Evolutionary conservation across 2,888 invertebrate species (phyloP).

Genomic region (Callyntrura sp.): DNA sequence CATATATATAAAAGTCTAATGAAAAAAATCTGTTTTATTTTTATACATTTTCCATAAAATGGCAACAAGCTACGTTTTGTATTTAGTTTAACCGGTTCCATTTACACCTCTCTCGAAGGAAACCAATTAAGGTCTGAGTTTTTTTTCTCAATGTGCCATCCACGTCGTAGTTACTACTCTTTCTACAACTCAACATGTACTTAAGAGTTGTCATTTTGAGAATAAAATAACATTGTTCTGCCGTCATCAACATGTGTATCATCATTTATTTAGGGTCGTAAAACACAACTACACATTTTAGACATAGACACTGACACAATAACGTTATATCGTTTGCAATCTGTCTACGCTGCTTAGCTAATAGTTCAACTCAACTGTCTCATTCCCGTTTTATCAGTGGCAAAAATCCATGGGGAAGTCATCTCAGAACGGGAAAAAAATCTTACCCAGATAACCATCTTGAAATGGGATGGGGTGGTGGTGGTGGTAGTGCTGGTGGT

Average conservation of each 20-base stretch:
- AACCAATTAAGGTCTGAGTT: slow-evolving; percentile 57
- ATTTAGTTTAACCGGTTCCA: slow-evolving; percentile 64
- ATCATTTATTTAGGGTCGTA: slow-evolving; percentile 21
- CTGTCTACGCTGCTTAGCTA: slow-evolving; percentile 20
- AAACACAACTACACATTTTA: neutral
- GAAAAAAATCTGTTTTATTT: neutral
- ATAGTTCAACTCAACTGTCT: neutral
- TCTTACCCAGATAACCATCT: slow-evolving; percentile 22
- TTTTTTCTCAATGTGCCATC: neutral
- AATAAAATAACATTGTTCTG: slow-evolving; percentile 11
- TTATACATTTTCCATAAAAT: slow-evolving; percentile 13
- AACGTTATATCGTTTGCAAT: slow-evolving; percentile 29
- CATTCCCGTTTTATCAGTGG: slow-evolving; percentile 7
- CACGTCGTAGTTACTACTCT: neutral
- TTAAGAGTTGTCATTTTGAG: slow-evolving; percentile 53
- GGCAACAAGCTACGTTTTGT: neutral
- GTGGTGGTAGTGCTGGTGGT: slow-evolving; percentile 13
- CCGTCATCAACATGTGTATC: slow-evolving; percentile 36
- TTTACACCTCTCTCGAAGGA: slow-evolving; percentile 53
- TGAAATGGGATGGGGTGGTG: neutral
- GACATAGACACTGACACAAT: neutral
- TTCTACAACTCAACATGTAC: slow-evolving; percentile 9
- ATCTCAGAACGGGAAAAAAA: slow-evolving; percentile 26
- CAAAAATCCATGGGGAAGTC: neutral
- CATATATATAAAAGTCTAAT: too few relatives aligned